Evolutionary conservation across 2,888 invertebrate species (phyloP).

Genomic region (Dilophus febrilis): DNA sequence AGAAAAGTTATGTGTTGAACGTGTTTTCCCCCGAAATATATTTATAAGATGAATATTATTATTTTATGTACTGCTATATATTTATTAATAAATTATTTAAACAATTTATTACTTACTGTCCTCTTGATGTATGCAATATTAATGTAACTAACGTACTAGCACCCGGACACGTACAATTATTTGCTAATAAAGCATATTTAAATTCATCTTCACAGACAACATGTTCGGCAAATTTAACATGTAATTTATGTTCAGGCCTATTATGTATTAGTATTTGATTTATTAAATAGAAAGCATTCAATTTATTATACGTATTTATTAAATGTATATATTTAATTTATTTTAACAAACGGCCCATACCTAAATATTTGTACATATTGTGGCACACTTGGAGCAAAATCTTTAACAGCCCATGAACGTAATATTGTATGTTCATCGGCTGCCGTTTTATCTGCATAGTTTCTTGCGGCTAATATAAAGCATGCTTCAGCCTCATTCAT

Average conservation of each 20-base stretch:
- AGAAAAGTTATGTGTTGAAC: no score
- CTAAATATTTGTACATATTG: slow-evolving; percentile 95
- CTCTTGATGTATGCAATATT: slow-evolving; percentile 87
- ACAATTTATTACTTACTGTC: slow-evolving; percentile 64
- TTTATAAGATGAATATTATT: no score
- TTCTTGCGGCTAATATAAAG: slow-evolving; percentile 89
- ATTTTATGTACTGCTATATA: no score
- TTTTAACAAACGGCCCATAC: no score
- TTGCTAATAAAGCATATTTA: slow-evolving; percentile 92
- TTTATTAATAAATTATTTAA: no score
- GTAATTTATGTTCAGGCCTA: slow-evolving; percentile 92
- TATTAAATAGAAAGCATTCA: background rate
- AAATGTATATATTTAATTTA: no score
- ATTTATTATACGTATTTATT: no score
- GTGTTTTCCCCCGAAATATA: no score
- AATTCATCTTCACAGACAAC: slow-evolving; percentile 99
- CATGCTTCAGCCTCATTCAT: slow-evolving; percentile 97
- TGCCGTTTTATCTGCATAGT: slow-evolving; percentile 91
- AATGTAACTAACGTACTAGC: slow-evolving; percentile 93
- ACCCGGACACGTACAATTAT: slow-evolving; percentile 96
- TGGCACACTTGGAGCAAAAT: slow-evolving; percentile 89
- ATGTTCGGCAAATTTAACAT: slow-evolving; percentile 97
- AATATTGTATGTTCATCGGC: slow-evolving; percentile 67
- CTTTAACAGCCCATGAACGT: slow-evolving; percentile 96
- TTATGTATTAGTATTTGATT: background rate